Evolutionary conservation across 2,797 vertebrate species (phyloP), one percentile per base, ranked within the genome.

Genomic region (Anisognathus igniventris): DNA sequence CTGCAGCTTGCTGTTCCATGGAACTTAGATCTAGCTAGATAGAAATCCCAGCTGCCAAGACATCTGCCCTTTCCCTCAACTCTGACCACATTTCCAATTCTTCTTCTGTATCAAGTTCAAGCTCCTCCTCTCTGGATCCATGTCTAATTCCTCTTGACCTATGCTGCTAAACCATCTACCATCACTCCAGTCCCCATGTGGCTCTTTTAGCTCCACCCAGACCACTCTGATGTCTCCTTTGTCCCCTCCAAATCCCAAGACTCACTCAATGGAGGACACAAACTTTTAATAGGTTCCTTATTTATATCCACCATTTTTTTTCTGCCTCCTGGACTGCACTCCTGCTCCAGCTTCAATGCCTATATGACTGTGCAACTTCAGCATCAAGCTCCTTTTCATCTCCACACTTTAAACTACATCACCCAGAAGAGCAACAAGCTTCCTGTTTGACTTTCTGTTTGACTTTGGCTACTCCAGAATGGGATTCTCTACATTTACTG

Each of bases 71-170:
- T 91, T 88, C 45, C 68, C 62, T 90, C 86, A 92, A 77, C 37
- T 71, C 82, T 90, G 83, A 92, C 30, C 86, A 76, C 5, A 9
- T 54, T 35, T 81, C 45, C 65, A 92, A 84, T 53, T 90, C 53
- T 71, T 84, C 67, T 33, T 83, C 86, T 31, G 60, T 68, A 89
- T 56, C 75, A 92, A 77, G 56, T 87, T 96, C 71, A 87, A 92
- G 92, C 79, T 61, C 42, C 76, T 86, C 68, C 89, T 54, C 68
- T 77, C 37, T 62, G 62, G 39, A 91, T 27, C 22, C 21, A 1
- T 5, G 14, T 33, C 47, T 40, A 88, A 82, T 31, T 72, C 48
- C 33, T 91, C 68, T 53, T 51, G 64, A 72, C 27, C 71, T 64
- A 25, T 1, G 6, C 51, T 78, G 64, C 73, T 60, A 80, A 72